Percentiles rank a stretch among this genome's conserved stretches.
Conservation (phyloP, 2,888 invertebrate genomes). For the Sinotaia quadrata region DNA sequence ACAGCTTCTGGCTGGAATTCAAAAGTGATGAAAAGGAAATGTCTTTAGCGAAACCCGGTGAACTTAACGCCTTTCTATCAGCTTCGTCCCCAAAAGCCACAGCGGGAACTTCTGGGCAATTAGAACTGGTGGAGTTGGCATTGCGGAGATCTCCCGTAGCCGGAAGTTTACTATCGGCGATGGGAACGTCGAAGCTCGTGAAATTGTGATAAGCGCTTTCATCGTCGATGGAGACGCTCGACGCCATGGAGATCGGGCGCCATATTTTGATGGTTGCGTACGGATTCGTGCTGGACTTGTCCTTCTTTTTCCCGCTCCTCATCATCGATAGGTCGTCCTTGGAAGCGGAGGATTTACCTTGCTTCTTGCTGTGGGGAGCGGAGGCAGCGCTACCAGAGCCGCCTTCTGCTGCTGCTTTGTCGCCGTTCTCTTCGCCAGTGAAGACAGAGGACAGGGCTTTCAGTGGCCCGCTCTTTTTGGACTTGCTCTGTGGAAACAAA, state of each 20-base stretch:
- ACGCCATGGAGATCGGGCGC: slow-evolving; percentile 55
- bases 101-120: no score
- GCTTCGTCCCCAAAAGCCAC: not conserved
- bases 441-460: slow-evolving; percentile 60
- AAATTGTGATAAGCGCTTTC: slow-evolving; percentile 44
- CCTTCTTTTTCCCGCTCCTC: slow-evolving; percentile 23
- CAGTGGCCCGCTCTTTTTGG: slow-evolving; percentile 59
- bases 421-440: slow-evolving; percentile 26
- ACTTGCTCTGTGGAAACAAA: slow-evolving; percentile 45
- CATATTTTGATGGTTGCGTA: slow-evolving; percentile 63
- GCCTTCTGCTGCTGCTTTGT: not conserved
- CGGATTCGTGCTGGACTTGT: slow-evolving; percentile 51
- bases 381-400: not conserved
- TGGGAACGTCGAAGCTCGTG: slow-evolving; percentile 36
- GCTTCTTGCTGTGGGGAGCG: not conserved
- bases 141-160: slow-evolving; percentile 21
- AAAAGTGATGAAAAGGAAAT: no score
- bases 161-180: not conserved
- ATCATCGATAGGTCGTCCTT: slow-evolving; percentile 51
- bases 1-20: no score
- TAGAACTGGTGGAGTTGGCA: slow-evolving; percentile 10
- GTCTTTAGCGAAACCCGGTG: no score
- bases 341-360: slow-evolving; percentile 7
- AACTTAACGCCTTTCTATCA: not conserved
- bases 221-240: slow-evolving; percentile 34